Conservation (phyloP, 2,888 invertebrate genomes). For the Apamea monoglypha region DNA sequence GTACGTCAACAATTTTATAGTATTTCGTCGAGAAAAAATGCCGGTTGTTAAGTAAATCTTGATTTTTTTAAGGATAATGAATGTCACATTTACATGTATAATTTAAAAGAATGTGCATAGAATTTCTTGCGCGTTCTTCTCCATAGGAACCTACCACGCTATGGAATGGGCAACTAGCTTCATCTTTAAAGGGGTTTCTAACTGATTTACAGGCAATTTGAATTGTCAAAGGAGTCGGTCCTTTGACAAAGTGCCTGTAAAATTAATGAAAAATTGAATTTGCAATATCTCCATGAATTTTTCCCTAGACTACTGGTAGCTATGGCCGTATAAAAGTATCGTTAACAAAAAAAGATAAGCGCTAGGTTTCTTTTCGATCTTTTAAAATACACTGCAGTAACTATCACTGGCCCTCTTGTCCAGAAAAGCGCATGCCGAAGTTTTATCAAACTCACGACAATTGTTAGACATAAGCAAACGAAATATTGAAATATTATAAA, state of each 20-base stretch:
- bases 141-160: no score
- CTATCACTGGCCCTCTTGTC: no score
- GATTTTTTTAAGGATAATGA: not conserved
- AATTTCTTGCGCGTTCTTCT: not conserved
- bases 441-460: no score
- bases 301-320: not conserved
- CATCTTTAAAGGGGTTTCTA: not conserved
- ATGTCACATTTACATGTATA: not conserved
- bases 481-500: no score
- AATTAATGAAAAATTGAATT: no score
- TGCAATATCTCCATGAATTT: not conserved
- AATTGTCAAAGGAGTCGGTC: not conserved
- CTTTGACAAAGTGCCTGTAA: not conserved
- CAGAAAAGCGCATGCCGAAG: no score
- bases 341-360: not conserved
- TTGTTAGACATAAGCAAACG: no score
- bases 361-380: not conserved
- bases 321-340: not conserved
- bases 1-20: conserved; percentile 7
- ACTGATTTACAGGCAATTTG: no score
- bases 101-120: no score
- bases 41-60: not conserved
- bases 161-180: no score
- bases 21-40: not conserved
- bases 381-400: not conserved